Base-by-base conservation (phyloP, 1,140 invertebrate genomes). In the Bombus superbus region DNA sequence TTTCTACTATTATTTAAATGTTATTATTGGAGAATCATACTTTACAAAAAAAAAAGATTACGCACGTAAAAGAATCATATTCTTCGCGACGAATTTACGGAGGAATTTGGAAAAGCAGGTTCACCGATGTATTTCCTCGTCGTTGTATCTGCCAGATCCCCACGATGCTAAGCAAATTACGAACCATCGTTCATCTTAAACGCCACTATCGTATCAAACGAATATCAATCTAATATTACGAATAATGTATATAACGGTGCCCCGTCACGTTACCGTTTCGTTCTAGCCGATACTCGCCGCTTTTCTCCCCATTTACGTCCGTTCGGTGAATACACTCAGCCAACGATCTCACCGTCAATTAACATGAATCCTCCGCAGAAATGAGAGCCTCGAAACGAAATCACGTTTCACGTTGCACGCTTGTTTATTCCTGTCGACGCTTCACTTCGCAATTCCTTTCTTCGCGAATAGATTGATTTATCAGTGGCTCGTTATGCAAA, bases 401-500 rank as follows among this genome's bases (percentile, higher is more conserved):
- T 78, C n/a, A 77, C 74, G 32, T 73, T 32, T 66, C n/a, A 32
- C 74, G 13, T 73, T 32, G 9, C n/a, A 18, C 28, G 72, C 8
- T 22, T 35, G 73, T 53, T 64, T 40, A 59, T 77, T 62, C 35
- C 42, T 10, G n/a, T 38, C 42, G 64, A 72, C 6, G 35, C 66
- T 35, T 15, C n/a, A 2, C 62, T 0, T 69, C 35, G 44, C 81
- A 47, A 81, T 69, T 25, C 78, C 64, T n/a, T 44, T 80, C 66
- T n/a, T 69, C 66, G 74, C 22, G 22, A 32, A 66, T 66, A 15
- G 59, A 78, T 78, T 62, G 59, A 89, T 88, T 89, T 84, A 91
- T 91, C 83, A 83, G 40, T 80, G 32, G 32, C 38, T 77, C 72
- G 69, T 88, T 86, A 86, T 86, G 64, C 62, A 74, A 81, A 47